Conservation (phyloP, 2,113 vertebrate genomes). For the Antidorcas marsupialis region DNA sequence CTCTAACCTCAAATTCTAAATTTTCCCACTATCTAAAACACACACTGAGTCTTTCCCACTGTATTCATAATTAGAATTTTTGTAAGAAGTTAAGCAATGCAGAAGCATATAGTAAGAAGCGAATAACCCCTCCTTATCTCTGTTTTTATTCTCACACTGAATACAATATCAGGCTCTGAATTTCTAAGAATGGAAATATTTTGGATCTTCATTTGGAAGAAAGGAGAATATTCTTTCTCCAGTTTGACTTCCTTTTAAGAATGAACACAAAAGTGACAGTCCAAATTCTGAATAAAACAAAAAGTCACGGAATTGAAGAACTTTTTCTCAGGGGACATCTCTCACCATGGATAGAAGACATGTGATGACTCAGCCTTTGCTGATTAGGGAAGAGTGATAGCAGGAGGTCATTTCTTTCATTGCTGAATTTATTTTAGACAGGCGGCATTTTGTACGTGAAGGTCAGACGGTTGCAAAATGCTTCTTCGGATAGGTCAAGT, state of each 20-base stretch:
- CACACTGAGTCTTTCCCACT: not conserved
- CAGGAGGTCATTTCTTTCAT: not conserved
- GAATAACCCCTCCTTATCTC: not conserved
- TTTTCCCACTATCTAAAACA: not conserved
- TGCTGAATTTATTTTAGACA: not conserved
- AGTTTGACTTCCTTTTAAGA: not conserved
- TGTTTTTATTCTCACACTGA: not conserved
- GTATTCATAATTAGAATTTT: not conserved
- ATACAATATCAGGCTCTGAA: not conserved
- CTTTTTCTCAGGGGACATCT: not conserved
- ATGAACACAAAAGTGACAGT: not conserved
- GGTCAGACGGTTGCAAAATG: not conserved
- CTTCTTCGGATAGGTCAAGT: not conserved
- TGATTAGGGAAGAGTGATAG: fast-evolving
- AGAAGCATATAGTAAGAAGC: not conserved
- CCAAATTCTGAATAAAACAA: not conserved
- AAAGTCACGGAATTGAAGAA: not conserved
- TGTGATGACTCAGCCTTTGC: not conserved
- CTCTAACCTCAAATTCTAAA: not conserved
- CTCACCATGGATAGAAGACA: not conserved
- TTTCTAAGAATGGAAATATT: not conserved
- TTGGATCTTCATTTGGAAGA: not conserved
- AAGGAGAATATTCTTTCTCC: not conserved
- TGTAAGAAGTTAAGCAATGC: not conserved
- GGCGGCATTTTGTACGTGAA: not conserved